phyloP scores from a whole-genome alignment of 2,113 vertebrate genomes.

The Callipepla squamata region DNA sequence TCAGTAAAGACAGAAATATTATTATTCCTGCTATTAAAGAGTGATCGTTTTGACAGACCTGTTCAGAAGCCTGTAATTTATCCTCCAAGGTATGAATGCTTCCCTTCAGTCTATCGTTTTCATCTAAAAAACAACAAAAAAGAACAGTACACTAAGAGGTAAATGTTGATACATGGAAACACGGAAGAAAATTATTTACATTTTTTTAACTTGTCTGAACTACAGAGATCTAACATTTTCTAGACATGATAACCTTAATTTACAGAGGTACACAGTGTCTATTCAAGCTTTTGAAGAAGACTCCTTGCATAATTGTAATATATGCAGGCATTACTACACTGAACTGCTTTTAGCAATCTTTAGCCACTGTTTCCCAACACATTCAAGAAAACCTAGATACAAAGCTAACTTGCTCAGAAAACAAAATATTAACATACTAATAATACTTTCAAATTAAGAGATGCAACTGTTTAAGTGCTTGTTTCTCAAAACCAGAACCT shows the following conservation, averaged over 20 bases:
- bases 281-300: not conserved
- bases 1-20: not conserved
- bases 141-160: not conserved
- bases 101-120: constrained; percentile 79
- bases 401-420: not conserved
- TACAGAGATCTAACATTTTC: not conserved
- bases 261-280: not conserved
- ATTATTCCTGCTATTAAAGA: not conserved
- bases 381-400: not conserved
- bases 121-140: constrained; percentile 62
- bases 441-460: not conserved
- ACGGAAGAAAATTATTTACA: not conserved
- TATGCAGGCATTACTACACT: not conserved
- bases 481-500: not conserved
- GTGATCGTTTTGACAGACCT: constrained; percentile 54
- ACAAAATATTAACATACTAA: not conserved
- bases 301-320: not conserved
- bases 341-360: not conserved
- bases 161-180: not conserved
- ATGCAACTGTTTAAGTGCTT: not conserved
- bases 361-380: not conserved
- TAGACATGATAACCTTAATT: not conserved
- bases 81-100: constrained; percentile 66
- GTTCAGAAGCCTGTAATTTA: constrained; percentile 73
- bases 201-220: not conserved